Evolutionary conservation across 1,140 invertebrate species (phyloP).

Genomic region (Hormaphis cornu): DNA sequence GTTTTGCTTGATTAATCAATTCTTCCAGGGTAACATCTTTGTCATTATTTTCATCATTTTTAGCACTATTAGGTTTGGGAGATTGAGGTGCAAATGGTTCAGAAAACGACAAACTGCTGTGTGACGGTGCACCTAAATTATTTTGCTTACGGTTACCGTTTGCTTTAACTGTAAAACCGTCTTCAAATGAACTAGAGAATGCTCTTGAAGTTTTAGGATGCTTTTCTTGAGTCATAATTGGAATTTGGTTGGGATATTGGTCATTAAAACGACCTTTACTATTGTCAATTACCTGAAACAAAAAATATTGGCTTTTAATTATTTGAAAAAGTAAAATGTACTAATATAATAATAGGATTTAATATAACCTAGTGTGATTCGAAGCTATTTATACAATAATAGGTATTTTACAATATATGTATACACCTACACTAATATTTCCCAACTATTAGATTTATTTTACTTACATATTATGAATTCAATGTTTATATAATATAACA

Average conservation of each 20-base stretch:
- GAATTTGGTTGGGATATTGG: constrained; percentile 17
- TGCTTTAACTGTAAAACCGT: not conserved
- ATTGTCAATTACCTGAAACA: constrained; percentile 14
- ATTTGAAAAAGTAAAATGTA: too few relatives aligned
- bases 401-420: too few relatives aligned
- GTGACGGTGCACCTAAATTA: constrained; percentile 6
- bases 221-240: constrained; percentile 12
- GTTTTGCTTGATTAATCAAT: constrained; percentile 46
- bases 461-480: too few relatives aligned
- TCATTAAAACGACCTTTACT: constrained; percentile 18
- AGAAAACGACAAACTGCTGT: not conserved
- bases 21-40: constrained; percentile 4
- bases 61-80: not conserved
- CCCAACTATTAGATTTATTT: too few relatives aligned
- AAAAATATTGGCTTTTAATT: not conserved
- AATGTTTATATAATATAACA: too few relatives aligned
- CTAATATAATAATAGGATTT: too few relatives aligned
- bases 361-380: too few relatives aligned
- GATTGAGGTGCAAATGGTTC: not conserved
- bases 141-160: not conserved
- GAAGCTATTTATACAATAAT: too few relatives aligned
- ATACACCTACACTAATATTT: too few relatives aligned
- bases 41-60: not conserved
- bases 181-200: constrained; percentile 1
- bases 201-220: not conserved